Base-by-base conservation (phyloP, 2,113 vertebrate species). In the Lepus americanus region DNA sequence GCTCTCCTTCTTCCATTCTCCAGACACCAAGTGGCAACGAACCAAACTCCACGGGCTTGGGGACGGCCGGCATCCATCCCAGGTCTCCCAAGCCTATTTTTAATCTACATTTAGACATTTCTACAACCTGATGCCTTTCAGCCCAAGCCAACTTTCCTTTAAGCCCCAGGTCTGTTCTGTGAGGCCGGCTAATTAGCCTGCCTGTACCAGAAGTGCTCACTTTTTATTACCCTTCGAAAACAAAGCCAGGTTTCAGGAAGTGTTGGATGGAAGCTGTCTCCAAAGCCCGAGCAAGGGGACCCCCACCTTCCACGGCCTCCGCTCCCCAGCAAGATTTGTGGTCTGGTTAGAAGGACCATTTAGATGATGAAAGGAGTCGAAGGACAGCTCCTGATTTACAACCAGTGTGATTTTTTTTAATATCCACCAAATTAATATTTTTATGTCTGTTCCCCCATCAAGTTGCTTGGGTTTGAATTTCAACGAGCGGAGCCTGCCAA, bases 231-330 rank as follows among this genome's bases (percentile, higher is more conserved):
- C 97, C 95, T 96, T 93, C 84, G 94, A 97, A 97, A 97, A 97
- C 96, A 97, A 97, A 97, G 96, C 97, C 97, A 97, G 97, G 92
- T 94, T 95, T 97, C 96, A 97, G 97, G 96, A 97, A 97, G 97
- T 97, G 97, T 97, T 97, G 93, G 96, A 89, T 97, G 93, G 87
- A 92, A 95, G 97, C 97, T 97, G 96, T 97, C 97, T 97, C 95
- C 94, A 96, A 97, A 97, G 80, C 84, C 95, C 97, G 96, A 96
- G 94, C 83, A 96, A 97, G 92, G 95, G 96, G 67, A 91, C 94
- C 95, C 96, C 96, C 86, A 82, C 97, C 94, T 94, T 80, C 95
- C 17, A 89, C 67, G 3, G 20, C 14, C 79, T 61, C 90, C 59
- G 7, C 87, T 92, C 90, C 69, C 80, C n/a, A 20, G 76, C 84